A percentile compares a stretch with the other conserved stretches of the same genome.
These are phyloP conservation scores for Furnarius figulus DNA, from an alignment of 2,113 vertebrate genomes.

Conservation along the genomic window DNA sequence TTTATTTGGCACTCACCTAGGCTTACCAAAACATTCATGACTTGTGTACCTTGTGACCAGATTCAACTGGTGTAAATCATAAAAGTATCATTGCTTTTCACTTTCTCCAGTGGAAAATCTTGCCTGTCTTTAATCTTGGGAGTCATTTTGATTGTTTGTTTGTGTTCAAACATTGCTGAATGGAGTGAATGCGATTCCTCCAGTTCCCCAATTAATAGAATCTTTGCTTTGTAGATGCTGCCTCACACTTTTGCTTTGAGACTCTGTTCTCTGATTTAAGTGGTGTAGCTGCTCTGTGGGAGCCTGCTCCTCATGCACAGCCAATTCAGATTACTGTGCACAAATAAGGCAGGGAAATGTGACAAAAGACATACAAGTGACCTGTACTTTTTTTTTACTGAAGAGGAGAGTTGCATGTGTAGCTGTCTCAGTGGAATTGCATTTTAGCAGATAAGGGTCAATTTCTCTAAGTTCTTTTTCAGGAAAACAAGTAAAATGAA, in stretches of 20 bases:
- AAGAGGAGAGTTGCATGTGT: background rate
- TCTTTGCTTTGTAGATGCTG: background rate
- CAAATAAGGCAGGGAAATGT: background rate
- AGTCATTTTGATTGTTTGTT: background rate
- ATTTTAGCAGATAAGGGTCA: background rate
- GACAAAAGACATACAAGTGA: background rate
- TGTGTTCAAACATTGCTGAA: conserved; percentile 6
- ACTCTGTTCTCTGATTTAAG: background rate
- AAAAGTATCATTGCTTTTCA: background rate
- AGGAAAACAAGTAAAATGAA: background rate
- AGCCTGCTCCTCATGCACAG: background rate
- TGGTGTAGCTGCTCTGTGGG: accelerated
- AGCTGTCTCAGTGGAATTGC: background rate
- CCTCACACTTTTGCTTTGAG: background rate
- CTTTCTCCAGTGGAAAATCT: conserved; percentile 47
- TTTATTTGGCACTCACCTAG: conserved; percentile 41
- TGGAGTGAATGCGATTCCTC: background rate
- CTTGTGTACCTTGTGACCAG: conserved; percentile 54
- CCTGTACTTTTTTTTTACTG: background rate
- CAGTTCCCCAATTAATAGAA: background rate
- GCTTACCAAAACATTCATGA: conserved; percentile 46
- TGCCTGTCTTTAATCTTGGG: background rate
- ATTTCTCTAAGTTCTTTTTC: background rate
- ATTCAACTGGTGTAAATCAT: conserved; percentile 41
- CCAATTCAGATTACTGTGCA: background rate